phyloP scores from a whole-genome alignment of 2,888 invertebrate genomes.

The Auanema sp. region DNA sequence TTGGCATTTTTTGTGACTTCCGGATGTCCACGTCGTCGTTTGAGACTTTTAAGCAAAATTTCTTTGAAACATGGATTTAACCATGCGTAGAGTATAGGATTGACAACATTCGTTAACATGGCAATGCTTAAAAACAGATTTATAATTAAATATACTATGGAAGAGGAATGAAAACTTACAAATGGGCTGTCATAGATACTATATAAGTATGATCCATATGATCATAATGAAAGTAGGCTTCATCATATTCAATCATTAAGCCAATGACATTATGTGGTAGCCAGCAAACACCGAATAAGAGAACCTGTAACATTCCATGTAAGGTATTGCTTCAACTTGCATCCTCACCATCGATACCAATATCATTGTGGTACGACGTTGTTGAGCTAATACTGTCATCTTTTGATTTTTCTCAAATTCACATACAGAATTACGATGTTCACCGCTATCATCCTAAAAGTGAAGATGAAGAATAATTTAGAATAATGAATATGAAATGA shows the following conservation, averaged over 20 bases:
- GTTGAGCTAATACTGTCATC: slow-evolving; percentile 38
- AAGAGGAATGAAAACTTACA: slow-evolving; percentile 33
- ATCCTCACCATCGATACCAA: slow-evolving; percentile 42
- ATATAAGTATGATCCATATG: slow-evolving; percentile 52
- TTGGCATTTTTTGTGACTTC: not conserved
- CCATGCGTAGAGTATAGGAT: slow-evolving; percentile 60
- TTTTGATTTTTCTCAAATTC: slow-evolving; percentile 31
- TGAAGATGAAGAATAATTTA: too few species aligned
- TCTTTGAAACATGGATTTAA: slow-evolving; percentile 55
- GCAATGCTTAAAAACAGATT: slow-evolving; percentile 38
- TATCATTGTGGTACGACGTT: slow-evolving; percentile 48
- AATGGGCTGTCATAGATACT: slow-evolving; percentile 55
- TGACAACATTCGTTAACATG: slow-evolving; percentile 53
- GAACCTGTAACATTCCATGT: slow-evolving; percentile 29
- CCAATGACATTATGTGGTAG: slow-evolving; percentile 52
- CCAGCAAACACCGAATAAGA: slow-evolving; percentile 54
- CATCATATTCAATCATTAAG: slow-evolving; percentile 55
- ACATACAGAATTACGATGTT: not conserved
- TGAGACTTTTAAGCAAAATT: slow-evolving; percentile 44
- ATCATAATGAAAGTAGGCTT: slow-evolving; percentile 35
- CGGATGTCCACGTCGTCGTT: slow-evolving; percentile 2
- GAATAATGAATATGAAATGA: too few species aligned
- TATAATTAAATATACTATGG: not conserved
- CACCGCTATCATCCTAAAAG: slow-evolving; percentile 1
- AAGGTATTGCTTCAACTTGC: not conserved